Evolutionary conservation across 2,888 invertebrate genomes (phyloP).

Genomic region (Drosophila ustulata): DNA sequence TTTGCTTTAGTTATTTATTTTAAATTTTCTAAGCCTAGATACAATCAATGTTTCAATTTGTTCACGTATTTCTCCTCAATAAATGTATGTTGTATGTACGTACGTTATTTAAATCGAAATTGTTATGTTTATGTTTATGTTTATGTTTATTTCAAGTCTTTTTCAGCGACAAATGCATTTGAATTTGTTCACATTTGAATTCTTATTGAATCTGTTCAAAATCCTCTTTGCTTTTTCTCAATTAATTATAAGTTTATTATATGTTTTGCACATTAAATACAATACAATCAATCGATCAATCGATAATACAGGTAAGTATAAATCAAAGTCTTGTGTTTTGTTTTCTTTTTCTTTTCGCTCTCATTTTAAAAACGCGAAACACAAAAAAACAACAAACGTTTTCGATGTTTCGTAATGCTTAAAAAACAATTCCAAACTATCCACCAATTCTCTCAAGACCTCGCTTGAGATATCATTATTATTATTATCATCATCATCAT

Average conservation of each 20-base stretch:
- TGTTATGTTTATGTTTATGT: conserved; percentile 38
- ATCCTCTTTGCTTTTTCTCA: conserved; percentile 65
- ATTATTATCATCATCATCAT: conserved; percentile 19
- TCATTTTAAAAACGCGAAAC: conserved; percentile 57
- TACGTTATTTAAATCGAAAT: conserved; percentile 75
- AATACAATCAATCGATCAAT: conserved; percentile 50
- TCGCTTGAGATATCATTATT: conserved; percentile 21
- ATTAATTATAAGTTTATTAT: conserved; percentile 65
- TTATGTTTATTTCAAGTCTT: conserved; percentile 67
- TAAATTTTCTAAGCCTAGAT: conserved; percentile 78
- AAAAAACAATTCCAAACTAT: conserved; percentile 54
- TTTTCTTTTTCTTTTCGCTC: conserved; percentile 41
- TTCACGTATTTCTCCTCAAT: conserved; percentile 61
- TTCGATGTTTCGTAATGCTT: conserved; percentile 52
- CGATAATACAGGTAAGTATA: conserved; percentile 37
- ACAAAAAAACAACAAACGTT: conserved; percentile 64
- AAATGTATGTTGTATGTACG: conserved; percentile 39
- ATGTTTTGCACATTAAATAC: conserved; percentile 70
- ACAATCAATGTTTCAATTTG: conserved; percentile 73
- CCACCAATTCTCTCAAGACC: conserved; percentile 35
- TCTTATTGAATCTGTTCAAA: conserved; percentile 72
- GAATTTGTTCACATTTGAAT: conserved; percentile 78
- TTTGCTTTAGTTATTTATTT: conserved; percentile 47
- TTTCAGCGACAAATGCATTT: conserved; percentile 81
- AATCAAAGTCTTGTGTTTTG: conserved; percentile 76